phyloP scores from a whole-genome alignment of 2,113 vertebrate species.

The Microtus ochrogaster region DNA sequence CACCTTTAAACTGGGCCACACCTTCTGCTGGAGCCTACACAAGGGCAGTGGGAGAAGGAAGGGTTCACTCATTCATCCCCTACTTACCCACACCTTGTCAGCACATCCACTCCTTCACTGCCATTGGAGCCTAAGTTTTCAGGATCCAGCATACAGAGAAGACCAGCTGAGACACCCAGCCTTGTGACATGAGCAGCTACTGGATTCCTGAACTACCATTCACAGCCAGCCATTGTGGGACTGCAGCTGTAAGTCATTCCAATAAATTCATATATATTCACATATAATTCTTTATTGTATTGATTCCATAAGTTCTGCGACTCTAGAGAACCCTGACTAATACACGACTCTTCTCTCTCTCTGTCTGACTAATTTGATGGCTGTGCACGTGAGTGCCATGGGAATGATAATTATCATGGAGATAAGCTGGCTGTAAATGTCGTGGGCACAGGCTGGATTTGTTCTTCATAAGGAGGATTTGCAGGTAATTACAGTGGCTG shows the following conservation, averaged over 20 bases:
- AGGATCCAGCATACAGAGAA: neutral
- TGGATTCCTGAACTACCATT: neutral
- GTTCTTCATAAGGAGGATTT: conserved; percentile 19
- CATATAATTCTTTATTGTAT: no score
- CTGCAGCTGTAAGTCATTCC: neutral
- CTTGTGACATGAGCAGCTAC: neutral
- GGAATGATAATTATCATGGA: neutral
- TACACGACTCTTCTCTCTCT: neutral
- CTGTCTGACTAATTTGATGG: conserved; percentile 28
- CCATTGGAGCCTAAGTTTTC: neutral
- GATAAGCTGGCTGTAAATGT: conserved; percentile 6
- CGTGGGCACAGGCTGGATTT: neutral
- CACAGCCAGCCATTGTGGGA: neutral
- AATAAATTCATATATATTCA: neutral
- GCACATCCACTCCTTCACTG: neutral
- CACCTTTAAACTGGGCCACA: neutral
- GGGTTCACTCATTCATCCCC: neutral
- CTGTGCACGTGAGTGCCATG: no score
- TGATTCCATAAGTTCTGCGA: neutral
- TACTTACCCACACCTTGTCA: neutral
- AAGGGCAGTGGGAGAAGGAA: neutral
- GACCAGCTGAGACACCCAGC: neutral
- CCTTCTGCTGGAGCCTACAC: neutral
- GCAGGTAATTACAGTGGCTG: neutral
- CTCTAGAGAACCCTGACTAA: neutral